Base-by-base conservation (phyloP, 2,113 vertebrate species). In the Forbesichthys agassizii region DNA sequence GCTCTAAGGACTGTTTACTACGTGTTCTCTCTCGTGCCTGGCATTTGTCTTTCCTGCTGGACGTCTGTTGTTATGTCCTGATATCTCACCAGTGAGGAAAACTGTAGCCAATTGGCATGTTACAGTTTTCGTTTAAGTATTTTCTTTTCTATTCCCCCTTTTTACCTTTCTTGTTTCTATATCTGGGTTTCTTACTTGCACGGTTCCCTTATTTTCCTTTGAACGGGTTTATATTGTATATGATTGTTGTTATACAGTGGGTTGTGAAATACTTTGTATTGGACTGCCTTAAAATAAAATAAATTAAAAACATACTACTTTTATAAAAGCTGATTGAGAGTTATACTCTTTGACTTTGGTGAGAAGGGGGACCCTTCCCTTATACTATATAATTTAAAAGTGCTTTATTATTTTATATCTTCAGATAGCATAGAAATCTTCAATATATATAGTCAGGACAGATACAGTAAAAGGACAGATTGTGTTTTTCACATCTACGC, bases 211-310 rank as follows among this genome's bases (percentile, higher is more conserved):
- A 77, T 68, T 78, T 88, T 87, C 71, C 61, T 79, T 87, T 76
- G 46, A 71, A 75, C 78, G 63, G 74, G 78, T 88, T 90, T 90
- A 84, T 90, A 90, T 88, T 90, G 92, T 92, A 92, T 88, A 92
- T 90, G 86, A 92, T 88, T 85, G 88, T 92, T 90, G 91, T 92
- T 87, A 92, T 89, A 90, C 81, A 79, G 86, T 93, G 86, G 85
- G 85, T 92, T 91, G 93, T 93, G 88, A 93, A 89, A 91, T 92
- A 90, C 89, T 93, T 93, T 93, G 91, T 92, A 93, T 90, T 93
- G 91, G 90, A 93, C 87, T 94, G 93, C 93, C 92, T 93, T 94
- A 93, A 92, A 78, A 88, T 57, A 90, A 90, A 90, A 91, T 83
- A n/a, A 85, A 92, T 91, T 88, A 86, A 92, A 84, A 53, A 86